Evolutionary conservation across 2,797 vertebrate genomes (phyloP).

Genomic region (Malurus leucopterus): DNA sequence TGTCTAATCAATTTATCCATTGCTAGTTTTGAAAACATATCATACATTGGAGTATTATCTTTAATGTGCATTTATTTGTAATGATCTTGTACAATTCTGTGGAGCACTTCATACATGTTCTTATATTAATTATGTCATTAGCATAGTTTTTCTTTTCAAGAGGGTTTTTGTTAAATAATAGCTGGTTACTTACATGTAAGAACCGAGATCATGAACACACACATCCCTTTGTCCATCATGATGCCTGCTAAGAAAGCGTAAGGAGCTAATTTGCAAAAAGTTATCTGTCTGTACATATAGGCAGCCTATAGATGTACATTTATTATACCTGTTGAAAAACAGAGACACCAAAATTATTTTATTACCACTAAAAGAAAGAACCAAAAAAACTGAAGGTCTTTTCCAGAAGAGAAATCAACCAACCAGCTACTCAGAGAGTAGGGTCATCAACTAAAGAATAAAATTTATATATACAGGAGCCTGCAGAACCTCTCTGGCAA

Average conservation of each 20-base stretch:
- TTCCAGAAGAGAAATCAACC: background rate
- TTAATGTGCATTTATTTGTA: background rate
- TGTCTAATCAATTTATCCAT: background rate
- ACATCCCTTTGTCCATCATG: background rate
- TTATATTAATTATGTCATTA: background rate
- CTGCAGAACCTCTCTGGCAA: background rate
- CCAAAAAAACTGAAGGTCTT: rapidly evolving
- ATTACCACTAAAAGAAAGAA: background rate
- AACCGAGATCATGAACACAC: background rate
- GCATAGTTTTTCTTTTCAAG: background rate
- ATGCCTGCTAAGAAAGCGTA: background rate
- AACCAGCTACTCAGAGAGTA: background rate
- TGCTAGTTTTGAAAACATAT: background rate
- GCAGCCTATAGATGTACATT: background rate
- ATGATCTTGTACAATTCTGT: background rate
- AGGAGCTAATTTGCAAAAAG: background rate
- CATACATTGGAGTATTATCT: background rate
- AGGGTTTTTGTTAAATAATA: background rate
- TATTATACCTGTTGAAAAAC: background rate
- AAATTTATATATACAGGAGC: background rate
- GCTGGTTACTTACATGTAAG: background rate
- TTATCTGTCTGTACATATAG: background rate
- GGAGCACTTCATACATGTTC: background rate
- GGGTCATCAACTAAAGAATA: rapidly evolving
- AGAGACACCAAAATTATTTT: background rate